These are phyloP conservation scores for Neotoxoptera formosana DNA, from an alignment of 1,140 invertebrate genomes.

Conservation along the genomic window DNA sequence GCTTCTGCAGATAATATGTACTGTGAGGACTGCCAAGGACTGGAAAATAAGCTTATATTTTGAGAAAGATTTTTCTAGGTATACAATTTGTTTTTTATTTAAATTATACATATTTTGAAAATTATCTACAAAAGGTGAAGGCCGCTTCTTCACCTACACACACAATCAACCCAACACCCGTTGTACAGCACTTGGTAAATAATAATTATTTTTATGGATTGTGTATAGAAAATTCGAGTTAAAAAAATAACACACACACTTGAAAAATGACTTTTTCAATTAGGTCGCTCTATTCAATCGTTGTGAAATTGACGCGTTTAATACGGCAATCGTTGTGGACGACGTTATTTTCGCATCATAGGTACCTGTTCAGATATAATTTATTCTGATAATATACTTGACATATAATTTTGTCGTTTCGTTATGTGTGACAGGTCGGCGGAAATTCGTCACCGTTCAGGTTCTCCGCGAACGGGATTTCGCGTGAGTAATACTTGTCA, in stretches of 20 bases:
- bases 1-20: too few relatives aligned
- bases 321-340: neutral
- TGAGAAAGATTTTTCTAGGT: neutral
- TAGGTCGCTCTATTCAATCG: neutral
- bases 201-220: neutral
- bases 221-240: neutral
- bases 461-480: neutral
- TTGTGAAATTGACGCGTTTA: neutral
- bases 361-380: neutral
- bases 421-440: neutral
- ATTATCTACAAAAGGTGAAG: too few relatives aligned
- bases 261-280: neutral
- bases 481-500: neutral
- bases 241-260: neutral
- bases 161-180: neutral
- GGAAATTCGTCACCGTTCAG: neutral
- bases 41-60: neutral
- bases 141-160: too few relatives aligned
- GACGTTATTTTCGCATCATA: neutral
- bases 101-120: neutral
- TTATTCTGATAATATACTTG: neutral
- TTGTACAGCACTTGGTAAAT: neutral
- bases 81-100: neutral
- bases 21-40: too few relatives aligned
- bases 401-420: neutral